Evolutionary conservation across 1,140 invertebrate genomes (phyloP).

Genomic region (Hylaeus anthracinus): DNA sequence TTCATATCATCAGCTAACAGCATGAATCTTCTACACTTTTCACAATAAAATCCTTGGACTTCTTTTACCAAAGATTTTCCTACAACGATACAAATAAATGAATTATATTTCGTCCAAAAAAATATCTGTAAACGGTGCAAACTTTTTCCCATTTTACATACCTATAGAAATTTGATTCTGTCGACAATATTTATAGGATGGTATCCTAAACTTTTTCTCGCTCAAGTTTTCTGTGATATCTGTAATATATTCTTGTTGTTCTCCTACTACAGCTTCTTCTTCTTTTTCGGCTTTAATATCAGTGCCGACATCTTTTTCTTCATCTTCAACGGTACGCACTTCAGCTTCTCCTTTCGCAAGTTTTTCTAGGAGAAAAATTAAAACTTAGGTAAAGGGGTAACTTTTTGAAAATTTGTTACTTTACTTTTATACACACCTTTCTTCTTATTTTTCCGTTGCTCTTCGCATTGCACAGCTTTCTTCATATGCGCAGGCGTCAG

Average conservation of each 20-base stretch:
- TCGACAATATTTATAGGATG: slow-evolving; percentile 76
- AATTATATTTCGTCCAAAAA: neutral
- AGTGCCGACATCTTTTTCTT: slow-evolving; percentile 75
- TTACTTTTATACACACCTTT: slow-evolving; percentile 61
- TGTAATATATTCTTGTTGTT: slow-evolving; percentile 73
- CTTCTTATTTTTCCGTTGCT: slow-evolving; percentile 76
- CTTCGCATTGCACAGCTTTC: slow-evolving; percentile 80
- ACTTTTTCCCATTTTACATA: slow-evolving; percentile 26
- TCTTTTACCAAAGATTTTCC: slow-evolving; percentile 78
- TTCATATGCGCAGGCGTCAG: slow-evolving; percentile 85
- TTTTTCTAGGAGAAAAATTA: slow-evolving; percentile 70
- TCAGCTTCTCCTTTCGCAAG: slow-evolving; percentile 78
- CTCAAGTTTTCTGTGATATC: slow-evolving; percentile 73
- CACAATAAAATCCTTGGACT: slow-evolving; percentile 76
- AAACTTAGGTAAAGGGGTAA: neutral
- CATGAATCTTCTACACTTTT: slow-evolving; percentile 79
- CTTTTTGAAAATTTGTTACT: too few species aligned
- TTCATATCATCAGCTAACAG: slow-evolving; percentile 75
- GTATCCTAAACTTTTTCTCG: slow-evolving; percentile 74
- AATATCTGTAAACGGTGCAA: neutral
- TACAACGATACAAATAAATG: slow-evolving; percentile 38
- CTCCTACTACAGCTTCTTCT: slow-evolving; percentile 66
- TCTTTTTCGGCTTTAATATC: slow-evolving; percentile 75
- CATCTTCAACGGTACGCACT: slow-evolving; percentile 77
- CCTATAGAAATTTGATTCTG: slow-evolving; percentile 75